Conservation (phyloP, 2,888 invertebrate genomes). For the Folsomia candida region DNA sequence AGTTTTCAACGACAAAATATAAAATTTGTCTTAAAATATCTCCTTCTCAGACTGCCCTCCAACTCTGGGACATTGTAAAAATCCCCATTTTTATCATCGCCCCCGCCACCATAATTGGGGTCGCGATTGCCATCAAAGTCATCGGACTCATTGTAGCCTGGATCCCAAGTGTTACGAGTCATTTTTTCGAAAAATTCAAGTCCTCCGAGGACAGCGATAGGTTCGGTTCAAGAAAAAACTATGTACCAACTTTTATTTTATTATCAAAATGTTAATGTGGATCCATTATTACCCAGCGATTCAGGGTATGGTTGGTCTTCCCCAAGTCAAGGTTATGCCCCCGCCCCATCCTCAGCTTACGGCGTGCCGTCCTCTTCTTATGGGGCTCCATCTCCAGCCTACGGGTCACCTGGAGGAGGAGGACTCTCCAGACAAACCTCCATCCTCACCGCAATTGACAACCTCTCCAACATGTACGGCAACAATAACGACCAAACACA, state of each 20-base stretch:
- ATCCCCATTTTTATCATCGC: slow-evolving; percentile 3
- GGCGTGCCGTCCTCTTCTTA: neutral
- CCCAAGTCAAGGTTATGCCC: neutral
- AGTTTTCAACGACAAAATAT: neutral
- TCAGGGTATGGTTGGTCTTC: neutral
- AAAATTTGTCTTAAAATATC: neutral
- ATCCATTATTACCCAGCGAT: neutral
- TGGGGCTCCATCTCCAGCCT: slow-evolving; percentile 2
- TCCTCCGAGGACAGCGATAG: neutral
- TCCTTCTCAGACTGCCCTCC: neutral
- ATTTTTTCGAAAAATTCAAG: slow-evolving; percentile 1
- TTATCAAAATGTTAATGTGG: neutral
- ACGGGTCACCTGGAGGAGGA: neutral
- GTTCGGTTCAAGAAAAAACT: no score
- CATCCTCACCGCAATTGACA: slow-evolving; percentile 2
- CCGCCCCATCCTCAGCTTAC: neutral
- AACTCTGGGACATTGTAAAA: neutral
- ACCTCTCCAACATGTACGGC: neutral
- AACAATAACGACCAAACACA: neutral
- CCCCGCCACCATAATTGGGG: slow-evolving; percentile 12
- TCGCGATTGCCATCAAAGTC: neutral
- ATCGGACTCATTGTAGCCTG: slow-evolving; percentile 1
- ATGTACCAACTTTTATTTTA: no score
- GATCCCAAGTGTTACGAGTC: neutral
- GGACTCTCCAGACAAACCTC: slow-evolving; percentile 9